Conservation (phyloP, 2,888 invertebrate species). For the Euclidia mi region DNA sequence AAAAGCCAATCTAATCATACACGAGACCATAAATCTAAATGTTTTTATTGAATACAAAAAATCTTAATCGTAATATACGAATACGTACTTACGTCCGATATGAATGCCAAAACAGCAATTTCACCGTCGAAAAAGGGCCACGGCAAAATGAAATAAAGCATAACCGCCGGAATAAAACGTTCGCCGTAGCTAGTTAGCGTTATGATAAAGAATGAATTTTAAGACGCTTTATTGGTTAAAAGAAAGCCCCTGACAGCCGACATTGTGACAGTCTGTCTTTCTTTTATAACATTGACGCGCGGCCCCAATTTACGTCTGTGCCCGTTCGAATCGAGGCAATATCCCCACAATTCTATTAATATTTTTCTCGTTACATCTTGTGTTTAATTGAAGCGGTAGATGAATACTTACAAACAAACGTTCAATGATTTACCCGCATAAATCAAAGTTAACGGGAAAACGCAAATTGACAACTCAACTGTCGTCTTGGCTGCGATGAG, state of each 20-base stretch:
- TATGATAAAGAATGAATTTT: conserved; percentile 3
- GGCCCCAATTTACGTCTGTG: conserved; percentile 8
- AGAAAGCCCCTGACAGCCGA: conserved; percentile 12
- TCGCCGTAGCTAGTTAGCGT: conserved; percentile 25
- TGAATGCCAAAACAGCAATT: conserved; percentile 35
- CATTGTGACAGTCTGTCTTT: conserved; percentile 12
- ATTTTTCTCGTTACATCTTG: conserved; percentile 50
- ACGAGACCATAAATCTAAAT: too few relatives aligned
- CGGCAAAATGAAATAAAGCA: conserved; percentile 39
- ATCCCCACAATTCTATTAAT: conserved; percentile 22
- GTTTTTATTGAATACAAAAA: too few relatives aligned
- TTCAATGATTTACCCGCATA: conserved; percentile 68
- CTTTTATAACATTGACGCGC: too few relatives aligned
- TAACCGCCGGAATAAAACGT: conserved; percentile 23
- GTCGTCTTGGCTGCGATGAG: conserved; percentile 65
- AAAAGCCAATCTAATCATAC: too few relatives aligned
- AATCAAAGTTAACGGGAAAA: conserved; percentile 69
- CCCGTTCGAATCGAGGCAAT: conserved; percentile 19
- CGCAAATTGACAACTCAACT: conserved; percentile 77
- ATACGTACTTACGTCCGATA: too few relatives aligned
- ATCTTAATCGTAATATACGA: too few relatives aligned
- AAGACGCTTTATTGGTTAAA: conserved; percentile 20
- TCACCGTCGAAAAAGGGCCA: conserved; percentile 22
- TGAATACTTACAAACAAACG: conserved; percentile 60
- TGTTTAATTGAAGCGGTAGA: conserved; percentile 47